Percentiles rank a stretch among this genome's conserved stretches.
These are phyloP conservation scores for Kryptopterus vitreolus DNA, from an alignment of 2,797 vertebrate species.

Conservation along the genomic window DNA sequence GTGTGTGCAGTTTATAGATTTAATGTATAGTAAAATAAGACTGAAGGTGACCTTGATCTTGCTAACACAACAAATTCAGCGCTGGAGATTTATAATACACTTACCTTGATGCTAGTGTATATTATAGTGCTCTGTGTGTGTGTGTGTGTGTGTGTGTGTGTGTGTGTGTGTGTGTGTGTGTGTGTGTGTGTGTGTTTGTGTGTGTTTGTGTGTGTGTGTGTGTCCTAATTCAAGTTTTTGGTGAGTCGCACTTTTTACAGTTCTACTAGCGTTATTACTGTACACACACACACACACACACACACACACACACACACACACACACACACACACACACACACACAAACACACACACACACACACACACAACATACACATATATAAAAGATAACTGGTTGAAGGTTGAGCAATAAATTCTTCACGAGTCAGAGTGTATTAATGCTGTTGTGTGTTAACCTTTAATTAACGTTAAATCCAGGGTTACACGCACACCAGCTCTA, in stretches of 20 bases:
- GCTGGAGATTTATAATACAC: neutral
- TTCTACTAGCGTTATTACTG: constrained; percentile 11
- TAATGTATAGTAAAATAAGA: constrained; percentile 22
- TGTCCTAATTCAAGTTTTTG: constrained; percentile 2
- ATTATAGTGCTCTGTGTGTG: neutral
- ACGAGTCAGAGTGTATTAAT: neutral
- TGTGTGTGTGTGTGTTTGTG: constrained; percentile 5
- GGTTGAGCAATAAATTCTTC: constrained; percentile 22
- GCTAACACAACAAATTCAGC: neutral
- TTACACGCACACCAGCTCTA: neutral
- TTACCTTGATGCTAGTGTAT: neutral
- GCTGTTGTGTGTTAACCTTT: neutral
- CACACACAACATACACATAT: neutral
- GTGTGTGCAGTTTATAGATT: neutral
- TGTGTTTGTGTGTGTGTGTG: constrained; percentile 8
- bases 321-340: neutral
- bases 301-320: neutral
- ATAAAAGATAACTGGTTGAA: constrained; percentile 1
- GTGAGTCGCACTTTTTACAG: constrained; percentile 4
- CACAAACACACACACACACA: neutral
- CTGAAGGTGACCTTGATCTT: constrained; percentile 7
- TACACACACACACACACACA: neutral
- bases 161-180: constrained; percentile 8
- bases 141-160: neutral
- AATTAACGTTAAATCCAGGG: constrained; percentile 11